Evolutionary conservation across 1,140 invertebrate species (phyloP), one percentile per base, ranked within the genome.

Genomic region (Calosoma granatense): DNA sequence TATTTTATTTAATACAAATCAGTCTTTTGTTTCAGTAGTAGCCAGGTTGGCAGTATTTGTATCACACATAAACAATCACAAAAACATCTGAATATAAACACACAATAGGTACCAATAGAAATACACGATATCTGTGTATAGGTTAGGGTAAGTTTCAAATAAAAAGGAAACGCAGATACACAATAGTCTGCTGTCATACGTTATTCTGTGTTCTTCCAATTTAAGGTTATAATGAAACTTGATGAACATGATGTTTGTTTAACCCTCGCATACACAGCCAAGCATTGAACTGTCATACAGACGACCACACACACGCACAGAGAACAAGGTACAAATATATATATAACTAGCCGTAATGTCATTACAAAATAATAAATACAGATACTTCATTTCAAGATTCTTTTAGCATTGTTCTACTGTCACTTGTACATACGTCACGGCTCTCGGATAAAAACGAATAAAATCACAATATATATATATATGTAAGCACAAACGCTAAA

Each of bases 31-130:
- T 56, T 68, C 67, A 67, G 67, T 68, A 61, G 63, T 62, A 58
- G 63, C 62, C 64, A n/a, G 56, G 56, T 56, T 55, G 65, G 62
- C 63, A 60, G 64, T 47, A 63, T 62, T 60, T 63, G 60, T 68
- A 68, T 68, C 67, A 68, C 67, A 68, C 67, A 62, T 54, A 67
- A 56, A 65, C 65, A 67, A 68, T 68, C 66, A 67, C 65, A 66
- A 61, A 64, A 61, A 68, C 66, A 68, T 67, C 56, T 64, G 61
- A 64, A 54, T 66, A 56, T 60, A 60, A 61, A 63, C 20, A 58
- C 41, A 59, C 57, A 60, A 63, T 59, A 63, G 57, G 59, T 57
- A 58, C 53, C 56, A 41, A 51, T 56, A 53, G 21, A 22, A 20
- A 9, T 54, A 43, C 36, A 54, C 12, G 30, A 19, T 11, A 20